phyloP scores from a whole-genome alignment of 2,113 vertebrate genomes.

The Rhinopithecus roxellana region DNA sequence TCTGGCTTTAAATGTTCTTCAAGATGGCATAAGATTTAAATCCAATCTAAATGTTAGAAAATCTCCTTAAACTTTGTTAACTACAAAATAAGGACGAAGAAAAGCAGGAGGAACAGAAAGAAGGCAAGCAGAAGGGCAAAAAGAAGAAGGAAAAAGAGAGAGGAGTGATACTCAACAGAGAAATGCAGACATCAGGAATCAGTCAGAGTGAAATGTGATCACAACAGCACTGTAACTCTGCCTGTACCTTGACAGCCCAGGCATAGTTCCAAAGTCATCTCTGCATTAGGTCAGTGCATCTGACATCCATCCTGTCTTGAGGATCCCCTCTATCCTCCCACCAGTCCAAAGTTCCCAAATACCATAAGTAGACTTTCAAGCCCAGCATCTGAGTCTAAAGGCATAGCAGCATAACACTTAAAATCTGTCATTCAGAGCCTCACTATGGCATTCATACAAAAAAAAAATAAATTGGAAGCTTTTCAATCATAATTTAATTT shows the following conservation, averaged over 20 bases:
- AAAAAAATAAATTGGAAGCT: background rate
- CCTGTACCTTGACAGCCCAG: background rate
- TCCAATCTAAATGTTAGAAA: conserved; percentile 5
- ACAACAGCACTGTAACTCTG: background rate
- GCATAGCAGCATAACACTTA: background rate
- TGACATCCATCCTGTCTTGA: background rate
- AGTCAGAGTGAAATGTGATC: background rate
- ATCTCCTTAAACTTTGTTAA: background rate
- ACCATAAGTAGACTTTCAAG: background rate
- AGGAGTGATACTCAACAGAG: background rate
- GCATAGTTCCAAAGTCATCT: background rate
- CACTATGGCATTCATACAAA: background rate
- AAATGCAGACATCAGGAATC: background rate
- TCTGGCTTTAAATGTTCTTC: background rate
- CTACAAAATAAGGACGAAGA: background rate
- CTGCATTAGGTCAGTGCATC: background rate
- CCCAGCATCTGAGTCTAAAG: background rate
- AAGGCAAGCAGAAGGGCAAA: background rate
- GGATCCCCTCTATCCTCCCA: background rate
- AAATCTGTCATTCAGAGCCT: background rate
- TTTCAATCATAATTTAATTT: conserved; percentile 10
- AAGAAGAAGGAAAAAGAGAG: background rate
- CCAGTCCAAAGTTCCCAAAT: background rate
- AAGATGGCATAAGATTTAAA: background rate
- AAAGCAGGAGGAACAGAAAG: background rate